Evolutionary conservation across 1,140 invertebrate species (phyloP).

Genomic region (Telenomus remus): DNA sequence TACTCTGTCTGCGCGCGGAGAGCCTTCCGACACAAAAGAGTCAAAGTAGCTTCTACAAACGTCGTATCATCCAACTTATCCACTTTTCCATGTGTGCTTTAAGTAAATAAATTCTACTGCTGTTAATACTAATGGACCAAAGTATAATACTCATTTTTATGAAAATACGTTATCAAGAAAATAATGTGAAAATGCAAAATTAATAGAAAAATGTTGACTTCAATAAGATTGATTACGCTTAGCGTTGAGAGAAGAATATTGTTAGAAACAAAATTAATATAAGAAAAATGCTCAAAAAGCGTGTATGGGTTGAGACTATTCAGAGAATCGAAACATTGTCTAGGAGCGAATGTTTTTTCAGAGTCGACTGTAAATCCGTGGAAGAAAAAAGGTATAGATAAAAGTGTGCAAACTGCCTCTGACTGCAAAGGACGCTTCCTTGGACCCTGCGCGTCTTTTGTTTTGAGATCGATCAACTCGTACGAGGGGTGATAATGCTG

Average conservation of each 20-base stretch:
- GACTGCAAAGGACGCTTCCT: slow-evolving; percentile 42
- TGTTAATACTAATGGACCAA: background rate
- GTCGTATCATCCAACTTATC: slow-evolving; percentile 24
- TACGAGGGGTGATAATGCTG: slow-evolving; percentile 26
- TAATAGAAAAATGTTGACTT: no score
- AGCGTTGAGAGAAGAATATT: no score
- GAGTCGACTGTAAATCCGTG: background rate
- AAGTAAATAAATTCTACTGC: slow-evolving; percentile 27
- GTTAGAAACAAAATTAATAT: no score
- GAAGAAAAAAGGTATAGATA: slow-evolving; percentile 10
- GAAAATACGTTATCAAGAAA: no score
- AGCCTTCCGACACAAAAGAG: slow-evolving; percentile 18
- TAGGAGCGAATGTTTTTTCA: background rate
- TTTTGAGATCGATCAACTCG: slow-evolving; percentile 52
- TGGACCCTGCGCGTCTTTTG: slow-evolving; percentile 52
- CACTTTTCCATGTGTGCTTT: slow-evolving; percentile 29
- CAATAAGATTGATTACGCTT: no score
- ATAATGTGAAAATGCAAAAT: no score
- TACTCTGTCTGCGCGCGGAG: background rate
- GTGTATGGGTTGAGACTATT: no score
- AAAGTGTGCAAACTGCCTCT: slow-evolving; percentile 39
- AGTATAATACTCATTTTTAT: no score
- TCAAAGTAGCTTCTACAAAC: slow-evolving; percentile 8
- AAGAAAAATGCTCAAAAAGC: no score
- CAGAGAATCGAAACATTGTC: background rate